Percentiles rank a stretch among this genome's conserved stretches.
Evolutionary conservation across 1,140 invertebrate genomes (phyloP).

Genomic region (Drosophila willistoni): DNA sequence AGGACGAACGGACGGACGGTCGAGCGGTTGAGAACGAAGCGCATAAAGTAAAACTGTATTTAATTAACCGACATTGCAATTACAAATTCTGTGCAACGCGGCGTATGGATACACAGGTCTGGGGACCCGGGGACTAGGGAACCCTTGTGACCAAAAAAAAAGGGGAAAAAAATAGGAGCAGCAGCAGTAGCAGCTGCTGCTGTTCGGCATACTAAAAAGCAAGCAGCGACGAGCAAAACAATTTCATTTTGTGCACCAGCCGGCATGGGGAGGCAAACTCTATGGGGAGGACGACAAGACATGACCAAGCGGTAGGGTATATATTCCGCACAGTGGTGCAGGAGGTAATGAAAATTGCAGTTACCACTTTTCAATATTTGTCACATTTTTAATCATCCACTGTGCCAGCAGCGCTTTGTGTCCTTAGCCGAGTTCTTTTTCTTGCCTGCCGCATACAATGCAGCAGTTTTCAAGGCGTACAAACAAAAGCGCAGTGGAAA

Average conservation of each 20-base stretch:
- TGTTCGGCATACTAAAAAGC: slow-evolving; percentile 75
- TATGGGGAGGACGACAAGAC: slow-evolving; percentile 31
- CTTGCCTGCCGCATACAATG: slow-evolving; percentile 58
- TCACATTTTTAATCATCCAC: background rate
- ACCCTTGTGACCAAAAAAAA: slow-evolving; percentile 24
- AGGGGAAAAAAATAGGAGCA: slow-evolving; percentile 11
- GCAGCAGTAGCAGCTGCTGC: slow-evolving; percentile 48
- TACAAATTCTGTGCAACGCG: slow-evolving; percentile 81
- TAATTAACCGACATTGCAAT: slow-evolving; percentile 83
- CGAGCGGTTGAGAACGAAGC: background rate
- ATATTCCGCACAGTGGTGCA: slow-evolving; percentile 1
- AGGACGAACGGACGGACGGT: background rate
- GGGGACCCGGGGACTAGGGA: slow-evolving; percentile 12
- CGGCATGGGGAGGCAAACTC: slow-evolving; percentile 40
- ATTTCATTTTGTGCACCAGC: slow-evolving; percentile 72
- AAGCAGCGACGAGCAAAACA: slow-evolving; percentile 59
- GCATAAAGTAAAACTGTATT: slow-evolving; percentile 82
- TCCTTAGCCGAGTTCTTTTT: slow-evolving; percentile 22
- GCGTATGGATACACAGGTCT: slow-evolving; percentile 28
- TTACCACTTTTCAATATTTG: no score
- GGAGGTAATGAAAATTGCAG: background rate
- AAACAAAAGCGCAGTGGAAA: slow-evolving; percentile 71
- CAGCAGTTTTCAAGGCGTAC: slow-evolving; percentile 65
- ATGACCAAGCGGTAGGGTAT: slow-evolving; percentile 16
- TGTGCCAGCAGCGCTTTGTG: slow-evolving; percentile 23